A percentile compares a stretch with the other conserved stretches of the same genome.
Conservation (phyloP, 2,113 vertebrate species). For the Chaetodon trifascialis region DNA sequence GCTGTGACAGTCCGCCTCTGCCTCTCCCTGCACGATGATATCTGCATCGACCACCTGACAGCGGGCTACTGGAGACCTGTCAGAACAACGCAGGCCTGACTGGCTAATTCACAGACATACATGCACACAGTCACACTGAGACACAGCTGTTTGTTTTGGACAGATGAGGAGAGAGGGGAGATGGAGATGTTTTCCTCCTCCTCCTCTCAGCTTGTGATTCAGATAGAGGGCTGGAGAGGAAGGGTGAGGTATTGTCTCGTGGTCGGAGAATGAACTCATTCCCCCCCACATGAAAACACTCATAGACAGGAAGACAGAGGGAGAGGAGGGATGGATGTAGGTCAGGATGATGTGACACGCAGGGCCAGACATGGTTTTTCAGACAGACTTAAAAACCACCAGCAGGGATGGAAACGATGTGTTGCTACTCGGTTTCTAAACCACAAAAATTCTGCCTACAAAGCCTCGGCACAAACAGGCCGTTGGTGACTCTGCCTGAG, state of each 20-base stretch:
- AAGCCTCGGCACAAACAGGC: slow-evolving; percentile 56
- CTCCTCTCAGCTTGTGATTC: slow-evolving; percentile 67
- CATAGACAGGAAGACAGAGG: slow-evolving; percentile 29
- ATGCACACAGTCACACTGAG: slow-evolving; percentile 16
- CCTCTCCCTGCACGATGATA: slow-evolving; percentile 18
- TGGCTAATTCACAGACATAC: slow-evolving; percentile 32
- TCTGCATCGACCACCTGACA: slow-evolving; percentile 29
- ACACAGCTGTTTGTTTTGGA: slow-evolving; percentile 71
- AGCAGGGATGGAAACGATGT: slow-evolving; percentile 70
- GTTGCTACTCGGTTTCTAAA: slow-evolving; percentile 61
- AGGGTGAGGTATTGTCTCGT: slow-evolving; percentile 81
- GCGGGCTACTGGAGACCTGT: slow-evolving; percentile 33
- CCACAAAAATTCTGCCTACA: slow-evolving; percentile 74
- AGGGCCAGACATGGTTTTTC: slow-evolving; percentile 69
- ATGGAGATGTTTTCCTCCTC: slow-evolving; percentile 68
- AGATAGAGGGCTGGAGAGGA: slow-evolving; percentile 47
- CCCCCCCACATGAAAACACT: slow-evolving; percentile 50
- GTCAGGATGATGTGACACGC: slow-evolving; percentile 69
- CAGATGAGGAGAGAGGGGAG: slow-evolving; percentile 7
- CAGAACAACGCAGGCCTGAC: slow-evolving; percentile 7
- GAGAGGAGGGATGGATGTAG: slow-evolving; percentile 50
- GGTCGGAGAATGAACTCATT: slow-evolving; percentile 76
- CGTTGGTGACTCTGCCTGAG: slow-evolving; percentile 55
- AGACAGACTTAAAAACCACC: slow-evolving; percentile 67
- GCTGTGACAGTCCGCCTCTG: not conserved